Evolutionary conservation across 2,797 vertebrate species (phyloP).

Genomic region (Enteromius viviparus): DNA sequence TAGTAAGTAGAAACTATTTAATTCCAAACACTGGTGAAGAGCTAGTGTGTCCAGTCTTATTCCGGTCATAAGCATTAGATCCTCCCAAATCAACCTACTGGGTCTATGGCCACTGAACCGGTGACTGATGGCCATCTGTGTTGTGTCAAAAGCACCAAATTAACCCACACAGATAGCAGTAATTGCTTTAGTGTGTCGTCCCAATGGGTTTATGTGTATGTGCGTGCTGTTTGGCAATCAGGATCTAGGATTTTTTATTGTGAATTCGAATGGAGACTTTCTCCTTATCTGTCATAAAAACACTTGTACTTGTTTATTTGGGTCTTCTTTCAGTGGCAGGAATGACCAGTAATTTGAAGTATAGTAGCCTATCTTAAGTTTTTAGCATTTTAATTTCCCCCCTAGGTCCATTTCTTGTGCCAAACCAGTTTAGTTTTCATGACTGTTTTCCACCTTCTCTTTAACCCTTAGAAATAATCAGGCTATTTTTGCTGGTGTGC

Average conservation of each 20-base stretch:
- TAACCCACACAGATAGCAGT: conserved; percentile 21
- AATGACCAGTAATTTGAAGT: background rate
- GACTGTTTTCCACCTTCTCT: no score
- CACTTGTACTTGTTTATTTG: background rate
- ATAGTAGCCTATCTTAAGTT: background rate
- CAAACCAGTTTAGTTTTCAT: background rate
- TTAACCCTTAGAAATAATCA: no score
- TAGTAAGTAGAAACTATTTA: background rate
- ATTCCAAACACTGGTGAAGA: background rate
- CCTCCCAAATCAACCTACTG: background rate
- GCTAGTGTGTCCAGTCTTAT: background rate
- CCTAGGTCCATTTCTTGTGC: background rate
- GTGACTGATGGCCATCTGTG: conserved; percentile 27
- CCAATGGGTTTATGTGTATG: background rate
- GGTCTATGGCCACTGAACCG: background rate
- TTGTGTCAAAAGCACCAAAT: conserved; percentile 31
- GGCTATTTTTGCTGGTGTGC: no score
- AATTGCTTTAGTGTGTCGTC: conserved; percentile 17
- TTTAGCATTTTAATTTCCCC: background rate
- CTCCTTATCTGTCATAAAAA: background rate
- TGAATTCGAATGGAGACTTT: background rate
- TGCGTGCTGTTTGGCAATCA: background rate
- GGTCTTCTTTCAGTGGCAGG: background rate
- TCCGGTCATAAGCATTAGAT: background rate
- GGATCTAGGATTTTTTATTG: background rate